A percentile compares a stretch with the other conserved stretches of the same genome.
phyloP scores from a whole-genome alignment of 2,888 invertebrate genomes.

The Machimus rusticus region DNA sequence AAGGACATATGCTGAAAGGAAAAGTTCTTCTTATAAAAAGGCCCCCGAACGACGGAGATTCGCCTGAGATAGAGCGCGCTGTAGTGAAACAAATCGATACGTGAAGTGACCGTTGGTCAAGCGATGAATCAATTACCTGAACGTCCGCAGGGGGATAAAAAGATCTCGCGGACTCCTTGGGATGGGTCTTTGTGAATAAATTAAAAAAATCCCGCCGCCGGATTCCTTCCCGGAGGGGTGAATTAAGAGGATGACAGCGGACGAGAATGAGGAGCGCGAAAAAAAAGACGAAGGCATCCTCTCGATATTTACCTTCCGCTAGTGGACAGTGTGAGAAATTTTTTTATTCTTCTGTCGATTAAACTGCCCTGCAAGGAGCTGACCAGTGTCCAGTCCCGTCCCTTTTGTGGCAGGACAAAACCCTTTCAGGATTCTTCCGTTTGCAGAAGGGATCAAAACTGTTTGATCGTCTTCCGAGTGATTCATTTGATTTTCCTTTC shows the following conservation, averaged over 20 bases:
- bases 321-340: conserved; percentile 43
- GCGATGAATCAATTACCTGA: conserved; percentile 52
- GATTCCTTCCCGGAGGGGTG: conserved; percentile 20
- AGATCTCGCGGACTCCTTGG: conserved; percentile 11
- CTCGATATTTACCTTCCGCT: conserved; percentile 46
- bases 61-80: neutral
- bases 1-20: conserved; percentile 38
- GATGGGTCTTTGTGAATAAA: conserved; percentile 25
- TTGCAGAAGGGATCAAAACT: conserved; percentile 20
- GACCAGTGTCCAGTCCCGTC: conserved; percentile 27
- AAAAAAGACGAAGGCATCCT: conserved; percentile 35
- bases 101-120: conserved; percentile 52
- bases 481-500: conserved; percentile 19
- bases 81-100: conserved; percentile 28
- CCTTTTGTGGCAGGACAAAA: neutral
- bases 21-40: conserved; percentile 20
- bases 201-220: conserved; percentile 6
- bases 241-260: neutral
- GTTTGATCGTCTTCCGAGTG: conserved; percentile 25
- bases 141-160: conserved; percentile 13
- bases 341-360: conserved; percentile 18
- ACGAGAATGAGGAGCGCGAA: neutral
- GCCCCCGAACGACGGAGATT: neutral
- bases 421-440: conserved; percentile 24
- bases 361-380: neutral